A percentile compares a stretch with the other conserved stretches of the same genome.
Conservation (phyloP, 2,113 vertebrate species). For the Puntigrus tetrazona region DNA sequence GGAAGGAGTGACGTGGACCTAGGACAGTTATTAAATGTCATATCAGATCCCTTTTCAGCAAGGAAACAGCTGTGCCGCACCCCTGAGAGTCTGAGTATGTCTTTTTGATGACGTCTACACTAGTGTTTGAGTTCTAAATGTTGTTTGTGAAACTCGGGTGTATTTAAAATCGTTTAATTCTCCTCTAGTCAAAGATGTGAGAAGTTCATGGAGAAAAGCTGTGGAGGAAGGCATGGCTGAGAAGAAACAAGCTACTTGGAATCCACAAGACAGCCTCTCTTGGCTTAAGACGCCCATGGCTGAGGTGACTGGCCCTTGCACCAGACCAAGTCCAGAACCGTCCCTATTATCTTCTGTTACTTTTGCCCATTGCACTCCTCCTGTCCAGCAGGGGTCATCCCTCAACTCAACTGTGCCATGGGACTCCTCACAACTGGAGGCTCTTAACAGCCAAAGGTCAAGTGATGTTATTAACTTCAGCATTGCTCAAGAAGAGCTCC, state of each 20-base stretch:
- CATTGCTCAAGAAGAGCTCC: conserved; percentile 70
- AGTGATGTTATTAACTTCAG: conserved; percentile 63
- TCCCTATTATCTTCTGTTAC: not conserved
- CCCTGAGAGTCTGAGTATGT: conserved; percentile 88
- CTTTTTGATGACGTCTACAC: not conserved
- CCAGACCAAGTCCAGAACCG: not conserved
- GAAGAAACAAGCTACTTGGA: conserved; percentile 42
- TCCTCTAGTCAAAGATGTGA: conserved; percentile 72
- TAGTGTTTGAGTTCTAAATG: not conserved
- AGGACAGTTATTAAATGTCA: conserved; percentile 70
- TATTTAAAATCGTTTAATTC: not conserved
- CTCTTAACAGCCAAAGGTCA: conserved; percentile 44
- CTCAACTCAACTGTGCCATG: conserved; percentile 57
- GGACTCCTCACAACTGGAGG: conserved; percentile 59
- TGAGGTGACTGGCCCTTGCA: not conserved
- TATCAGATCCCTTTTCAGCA: conserved; percentile 82
- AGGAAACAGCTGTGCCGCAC: conserved; percentile 83
- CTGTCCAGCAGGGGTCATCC: conserved; percentile 47
- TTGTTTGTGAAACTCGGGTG: not conserved
- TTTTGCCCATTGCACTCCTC: not conserved
- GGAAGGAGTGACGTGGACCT: conserved; percentile 65
- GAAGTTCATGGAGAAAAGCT: conserved; percentile 74
- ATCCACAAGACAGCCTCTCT: not conserved
- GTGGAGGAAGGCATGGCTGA: conserved; percentile 66
- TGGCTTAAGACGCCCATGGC: not conserved